These are phyloP conservation scores for Drosophila tani DNA, from an alignment of 1,140 invertebrate species.

Conservation along the genomic window DNA sequence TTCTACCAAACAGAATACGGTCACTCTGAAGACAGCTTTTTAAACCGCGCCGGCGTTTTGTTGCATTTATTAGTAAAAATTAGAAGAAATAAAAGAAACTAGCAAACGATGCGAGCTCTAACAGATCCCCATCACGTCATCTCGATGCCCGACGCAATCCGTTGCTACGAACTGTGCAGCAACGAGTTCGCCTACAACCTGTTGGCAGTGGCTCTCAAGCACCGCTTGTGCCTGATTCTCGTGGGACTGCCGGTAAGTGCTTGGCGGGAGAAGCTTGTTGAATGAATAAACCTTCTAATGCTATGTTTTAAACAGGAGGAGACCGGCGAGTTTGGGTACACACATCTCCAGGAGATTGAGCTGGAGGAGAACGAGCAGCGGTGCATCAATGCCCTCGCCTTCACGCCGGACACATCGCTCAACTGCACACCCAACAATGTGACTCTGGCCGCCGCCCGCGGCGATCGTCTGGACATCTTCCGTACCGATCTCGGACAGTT, in stretches of 20 bases:
- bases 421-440: constrained; percentile 87
- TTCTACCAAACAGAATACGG: not conserved
- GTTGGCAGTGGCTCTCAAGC: constrained; percentile 60
- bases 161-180: constrained; percentile 66
- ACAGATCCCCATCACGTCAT: constrained; percentile 57
- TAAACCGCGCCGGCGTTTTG: constrained; percentile 31
- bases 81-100: not conserved
- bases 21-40: constrained; percentile 21
- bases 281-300: not conserved
- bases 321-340: constrained; percentile 67
- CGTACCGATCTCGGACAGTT: constrained; percentile 86
- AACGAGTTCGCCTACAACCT: constrained; percentile 80
- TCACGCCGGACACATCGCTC: constrained; percentile 88
- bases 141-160: constrained; percentile 54
- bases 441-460: constrained; percentile 86
- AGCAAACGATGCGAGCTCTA: constrained; percentile 35
- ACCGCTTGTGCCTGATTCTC: constrained; percentile 61
- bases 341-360: constrained; percentile 84
- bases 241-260: constrained; percentile 72
- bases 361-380: constrained; percentile 80
- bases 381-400: constrained; percentile 86
- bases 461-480: constrained; percentile 87
- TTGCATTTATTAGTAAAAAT: constrained; percentile 7
- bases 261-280: not conserved
- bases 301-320: constrained; percentile 59